phyloP scores from a whole-genome alignment of 2,888 invertebrate genomes.

The Steromphala cineraria region DNA sequence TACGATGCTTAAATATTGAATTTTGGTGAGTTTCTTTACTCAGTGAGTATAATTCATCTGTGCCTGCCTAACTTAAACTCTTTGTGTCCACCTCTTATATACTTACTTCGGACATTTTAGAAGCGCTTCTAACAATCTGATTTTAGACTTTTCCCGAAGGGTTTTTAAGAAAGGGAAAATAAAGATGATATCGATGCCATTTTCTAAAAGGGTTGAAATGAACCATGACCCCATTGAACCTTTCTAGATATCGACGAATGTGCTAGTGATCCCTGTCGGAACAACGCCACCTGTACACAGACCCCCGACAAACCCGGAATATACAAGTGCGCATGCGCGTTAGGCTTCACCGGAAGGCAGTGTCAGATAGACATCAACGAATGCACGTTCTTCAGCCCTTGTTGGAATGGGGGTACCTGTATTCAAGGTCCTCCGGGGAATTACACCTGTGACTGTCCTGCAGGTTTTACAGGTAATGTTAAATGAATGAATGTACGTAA shows the following conservation, averaged over 20 bases:
- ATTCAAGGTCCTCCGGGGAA: slow-evolving; percentile 32
- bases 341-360: background rate
- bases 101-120: too few relatives aligned
- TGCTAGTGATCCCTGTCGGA: slow-evolving; percentile 9
- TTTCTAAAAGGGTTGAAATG: background rate
- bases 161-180: too few relatives aligned
- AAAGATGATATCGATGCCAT: too few relatives aligned
- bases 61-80: too few relatives aligned
- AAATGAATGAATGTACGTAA: too few relatives aligned
- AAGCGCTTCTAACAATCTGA: too few relatives aligned
- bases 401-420: slow-evolving; percentile 38
- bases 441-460: slow-evolving; percentile 36
- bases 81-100: too few relatives aligned
- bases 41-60: too few relatives aligned
- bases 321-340: slow-evolving; percentile 11
- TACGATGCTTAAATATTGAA: too few relatives aligned
- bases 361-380: slow-evolving; percentile 23
- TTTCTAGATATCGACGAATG: slow-evolving; percentile 22
- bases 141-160: too few relatives aligned
- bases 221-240: too few relatives aligned
- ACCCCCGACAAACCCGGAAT: background rate
- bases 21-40: too few relatives aligned
- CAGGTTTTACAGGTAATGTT: slow-evolving; percentile 33
- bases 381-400: slow-evolving; percentile 39
- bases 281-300: slow-evolving; percentile 23